Evolutionary conservation across 2,797 vertebrate species (phyloP).

Genomic region (Ficedula albicollis): DNA sequence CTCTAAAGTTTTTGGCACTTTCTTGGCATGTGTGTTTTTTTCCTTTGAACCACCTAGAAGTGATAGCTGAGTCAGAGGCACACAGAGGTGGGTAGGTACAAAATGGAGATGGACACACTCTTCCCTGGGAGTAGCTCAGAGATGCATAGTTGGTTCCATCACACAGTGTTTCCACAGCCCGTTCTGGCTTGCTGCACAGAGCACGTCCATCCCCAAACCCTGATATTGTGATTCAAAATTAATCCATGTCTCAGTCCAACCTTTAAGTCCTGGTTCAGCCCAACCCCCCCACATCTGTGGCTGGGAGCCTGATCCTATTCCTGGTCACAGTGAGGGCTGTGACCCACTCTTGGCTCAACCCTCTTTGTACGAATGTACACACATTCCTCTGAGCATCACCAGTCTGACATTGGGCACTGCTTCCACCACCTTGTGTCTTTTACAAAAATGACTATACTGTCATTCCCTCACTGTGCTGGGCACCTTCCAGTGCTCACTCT

Average conservation of each 20-base stretch:
- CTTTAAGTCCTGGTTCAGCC: rapidly evolving
- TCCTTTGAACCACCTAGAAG: neutral
- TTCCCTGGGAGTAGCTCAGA: neutral
- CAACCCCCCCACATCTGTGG: neutral
- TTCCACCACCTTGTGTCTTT: neutral
- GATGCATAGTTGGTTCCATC: neutral
- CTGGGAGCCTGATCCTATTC: neutral
- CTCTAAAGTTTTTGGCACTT: neutral
- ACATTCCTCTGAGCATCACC: neutral
- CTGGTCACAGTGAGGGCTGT: neutral
- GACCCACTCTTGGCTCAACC: neutral
- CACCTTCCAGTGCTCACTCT: neutral
- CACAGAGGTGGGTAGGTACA: neutral
- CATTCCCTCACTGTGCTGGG: neutral
- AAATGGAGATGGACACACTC: neutral
- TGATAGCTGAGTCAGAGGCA: neutral
- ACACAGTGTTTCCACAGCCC: neutral
- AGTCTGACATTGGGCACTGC: neutral
- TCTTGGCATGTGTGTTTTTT: neutral
- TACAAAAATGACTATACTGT: neutral
- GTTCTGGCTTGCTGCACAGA: rapidly evolving
- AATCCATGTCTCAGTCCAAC: neutral
- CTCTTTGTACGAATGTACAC: neutral
- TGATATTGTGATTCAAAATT: neutral
- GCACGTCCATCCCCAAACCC: rapidly evolving